Percentiles rank a stretch among this genome's conserved stretches.
These are phyloP conservation scores for Etheostoma cragini DNA, from an alignment of 2,113 vertebrate genomes.

Conservation along the genomic window DNA sequence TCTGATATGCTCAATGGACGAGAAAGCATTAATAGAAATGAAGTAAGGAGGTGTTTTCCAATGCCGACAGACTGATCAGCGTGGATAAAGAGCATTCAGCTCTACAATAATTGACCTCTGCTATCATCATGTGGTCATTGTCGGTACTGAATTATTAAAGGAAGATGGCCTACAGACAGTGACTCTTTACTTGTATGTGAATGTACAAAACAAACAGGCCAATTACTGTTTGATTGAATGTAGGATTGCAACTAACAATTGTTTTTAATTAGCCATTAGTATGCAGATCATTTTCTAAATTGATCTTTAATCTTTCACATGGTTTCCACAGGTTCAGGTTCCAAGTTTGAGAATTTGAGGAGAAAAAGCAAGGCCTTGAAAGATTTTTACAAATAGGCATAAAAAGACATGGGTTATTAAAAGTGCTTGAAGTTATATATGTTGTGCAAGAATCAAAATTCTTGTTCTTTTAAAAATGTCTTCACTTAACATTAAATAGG, in stretches of 20 bases:
- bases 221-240: background rate
- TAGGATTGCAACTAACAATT: background rate
- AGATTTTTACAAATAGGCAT: no score
- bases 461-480: no score
- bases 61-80: background rate
- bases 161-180: background rate
- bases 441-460: no score
- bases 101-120: slow-evolving; percentile 10
- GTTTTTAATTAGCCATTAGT: background rate
- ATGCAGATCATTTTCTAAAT: no score
- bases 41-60: background rate
- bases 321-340: no score
- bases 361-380: no score
- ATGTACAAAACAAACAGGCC: background rate
- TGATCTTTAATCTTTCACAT: no score
- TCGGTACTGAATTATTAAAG: background rate
- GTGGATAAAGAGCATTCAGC: no score
- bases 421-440: no score
- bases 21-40: slow-evolving; percentile 35
- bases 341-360: no score
- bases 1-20: slow-evolving; percentile 40
- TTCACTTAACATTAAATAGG: no score
- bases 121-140: slow-evolving; percentile 45
- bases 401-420: no score
- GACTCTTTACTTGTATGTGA: background rate